A percentile compares a stretch with the other conserved stretches of the same genome.
Conservation (phyloP, 2,888 invertebrate species). For the Diaphora mendica region DNA sequence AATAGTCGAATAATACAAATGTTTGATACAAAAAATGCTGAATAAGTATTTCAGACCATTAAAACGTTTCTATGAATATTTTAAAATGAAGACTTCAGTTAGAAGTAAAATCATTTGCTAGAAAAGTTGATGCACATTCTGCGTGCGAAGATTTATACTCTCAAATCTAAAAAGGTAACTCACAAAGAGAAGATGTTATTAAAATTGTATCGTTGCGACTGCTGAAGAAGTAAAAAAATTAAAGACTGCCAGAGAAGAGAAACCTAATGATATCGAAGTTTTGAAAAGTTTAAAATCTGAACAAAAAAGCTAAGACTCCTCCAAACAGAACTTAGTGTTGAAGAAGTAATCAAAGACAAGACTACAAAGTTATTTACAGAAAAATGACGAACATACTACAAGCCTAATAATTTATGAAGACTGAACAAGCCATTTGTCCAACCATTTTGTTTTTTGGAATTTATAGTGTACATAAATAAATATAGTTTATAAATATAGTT, state of each 20-base stretch:
- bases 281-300: slow-evolving; percentile 92
- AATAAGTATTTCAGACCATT: background rate
- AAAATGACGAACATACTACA: slow-evolving; percentile 93
- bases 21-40: background rate
- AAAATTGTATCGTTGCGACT: slow-evolving; percentile 91
- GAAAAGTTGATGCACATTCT: slow-evolving; percentile 89
- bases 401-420: slow-evolving; percentile 85
- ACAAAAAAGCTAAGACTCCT: slow-evolving; percentile 94
- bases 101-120: slow-evolving; percentile 93
- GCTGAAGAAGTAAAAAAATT: slow-evolving; percentile 90
- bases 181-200: slow-evolving; percentile 90
- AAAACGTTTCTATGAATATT: background rate
- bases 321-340: slow-evolving; percentile 95
- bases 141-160: slow-evolving; percentile 92
- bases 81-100: background rate
- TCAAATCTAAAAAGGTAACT: slow-evolving; percentile 90
- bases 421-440: too few relatives aligned
- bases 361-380: slow-evolving; percentile 95
- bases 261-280: slow-evolving; percentile 88
- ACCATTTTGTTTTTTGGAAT: too few relatives aligned
- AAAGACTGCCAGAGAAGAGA: slow-evolving; percentile 87
- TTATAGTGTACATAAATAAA: too few relatives aligned
- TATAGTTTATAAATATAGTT: too few relatives aligned
- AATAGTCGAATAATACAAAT: background rate
- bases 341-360: slow-evolving; percentile 95